Evolutionary conservation across 2,888 invertebrate species (phyloP).

Genomic region (Hirtodrosophila histrioides): DNA sequence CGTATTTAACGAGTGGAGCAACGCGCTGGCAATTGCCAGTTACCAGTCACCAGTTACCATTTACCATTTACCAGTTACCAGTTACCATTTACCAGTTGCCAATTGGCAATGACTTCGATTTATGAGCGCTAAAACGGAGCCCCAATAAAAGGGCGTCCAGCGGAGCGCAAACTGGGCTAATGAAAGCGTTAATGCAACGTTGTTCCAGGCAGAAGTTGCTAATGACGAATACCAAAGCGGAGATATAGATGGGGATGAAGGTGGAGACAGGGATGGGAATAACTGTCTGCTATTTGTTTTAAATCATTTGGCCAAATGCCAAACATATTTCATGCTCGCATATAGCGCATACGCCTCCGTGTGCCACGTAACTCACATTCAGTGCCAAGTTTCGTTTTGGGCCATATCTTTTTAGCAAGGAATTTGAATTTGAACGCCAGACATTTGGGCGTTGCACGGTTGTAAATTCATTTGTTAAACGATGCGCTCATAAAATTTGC

Average conservation of each 20-base stretch:
- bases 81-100: constrained; percentile 28
- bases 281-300: constrained; percentile 60
- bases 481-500: constrained; percentile 84
- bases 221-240: constrained; percentile 2
- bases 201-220: constrained; percentile 7
- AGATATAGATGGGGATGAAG: constrained; percentile 1
- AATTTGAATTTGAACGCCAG: constrained; percentile 84
- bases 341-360: constrained; percentile 69
- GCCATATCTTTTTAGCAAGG: constrained; percentile 47
- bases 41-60: background rate
- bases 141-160: constrained; percentile 58
- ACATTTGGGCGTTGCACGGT: constrained; percentile 85
- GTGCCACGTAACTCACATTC: constrained; percentile 67
- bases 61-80: constrained; percentile 36
- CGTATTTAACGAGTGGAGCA: constrained; percentile 65
- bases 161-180: constrained; percentile 72
- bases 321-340: constrained; percentile 64
- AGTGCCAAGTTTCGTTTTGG: constrained; percentile 58
- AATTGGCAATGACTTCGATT: constrained; percentile 65
- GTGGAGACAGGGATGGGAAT: constrained; percentile 12
- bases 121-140: constrained; percentile 60
- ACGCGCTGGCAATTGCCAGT: constrained; percentile 46
- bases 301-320: constrained; percentile 75
- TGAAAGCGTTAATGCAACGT: constrained; percentile 73
- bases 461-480: constrained; percentile 85